phyloP scores from a whole-genome alignment of 2,888 invertebrate species.

The Apeira syringaria region DNA sequence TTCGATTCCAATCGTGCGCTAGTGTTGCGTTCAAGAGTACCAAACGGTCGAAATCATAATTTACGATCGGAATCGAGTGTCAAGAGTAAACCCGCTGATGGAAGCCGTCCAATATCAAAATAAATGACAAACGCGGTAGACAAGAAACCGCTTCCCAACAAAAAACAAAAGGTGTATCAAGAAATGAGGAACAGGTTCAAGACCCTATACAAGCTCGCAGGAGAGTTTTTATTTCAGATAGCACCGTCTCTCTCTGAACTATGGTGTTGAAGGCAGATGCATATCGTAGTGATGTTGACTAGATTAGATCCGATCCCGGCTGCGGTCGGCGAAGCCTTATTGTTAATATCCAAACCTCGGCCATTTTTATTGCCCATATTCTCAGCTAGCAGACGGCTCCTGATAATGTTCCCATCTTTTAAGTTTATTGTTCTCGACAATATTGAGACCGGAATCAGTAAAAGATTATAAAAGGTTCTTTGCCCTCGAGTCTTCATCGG shows the following conservation, averaged over 20 bases:
- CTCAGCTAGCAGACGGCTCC: no score
- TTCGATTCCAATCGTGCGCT: no score
- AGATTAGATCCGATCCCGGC: slow-evolving; percentile 32
- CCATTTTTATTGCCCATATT: no score
- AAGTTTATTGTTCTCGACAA: no score
- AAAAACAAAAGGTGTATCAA: slow-evolving; percentile 50
- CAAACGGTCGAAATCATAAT: no score
- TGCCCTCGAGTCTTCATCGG: no score
- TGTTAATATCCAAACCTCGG: no score
- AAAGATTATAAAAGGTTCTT: no score
- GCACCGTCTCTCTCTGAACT: slow-evolving; percentile 33
- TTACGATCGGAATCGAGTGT: no score
- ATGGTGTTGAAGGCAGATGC: slow-evolving; percentile 35
- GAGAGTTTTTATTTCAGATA: slow-evolving; percentile 37
- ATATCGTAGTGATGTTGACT: slow-evolving; percentile 29
- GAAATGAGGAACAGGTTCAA: slow-evolving; percentile 56
- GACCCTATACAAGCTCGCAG: slow-evolving; percentile 39
- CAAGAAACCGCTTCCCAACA: slow-evolving; percentile 39
- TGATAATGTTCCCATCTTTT: no score
- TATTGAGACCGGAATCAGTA: no score
- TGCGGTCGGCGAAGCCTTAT: slow-evolving; percentile 71
- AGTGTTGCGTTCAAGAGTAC: no score
- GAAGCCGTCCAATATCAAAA: slow-evolving; percentile 32
- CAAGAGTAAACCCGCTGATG: slow-evolving; percentile 7
- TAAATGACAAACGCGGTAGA: slow-evolving; percentile 28